Evolutionary conservation across 1,140 invertebrate genomes (phyloP), one percentile per base, ranked within the genome.

Genomic region (Scylla paramamosain): DNA sequence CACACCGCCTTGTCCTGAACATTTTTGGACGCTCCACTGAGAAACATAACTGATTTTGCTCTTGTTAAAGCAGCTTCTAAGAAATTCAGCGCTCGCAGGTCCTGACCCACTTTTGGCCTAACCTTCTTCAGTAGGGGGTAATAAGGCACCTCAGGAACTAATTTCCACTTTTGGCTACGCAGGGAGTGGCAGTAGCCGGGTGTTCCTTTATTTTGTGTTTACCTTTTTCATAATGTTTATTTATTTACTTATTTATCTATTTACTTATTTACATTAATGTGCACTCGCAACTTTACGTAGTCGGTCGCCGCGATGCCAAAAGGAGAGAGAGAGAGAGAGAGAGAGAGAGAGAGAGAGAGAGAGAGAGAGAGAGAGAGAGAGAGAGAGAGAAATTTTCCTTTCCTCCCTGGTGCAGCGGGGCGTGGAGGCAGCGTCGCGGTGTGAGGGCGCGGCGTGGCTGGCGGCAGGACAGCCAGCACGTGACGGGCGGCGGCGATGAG

Each of bases 321-420:
- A 8, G 3, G 28, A 82, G 77, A 82, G 77, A 82, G 77, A 82
- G 77, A 82, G 77, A 82, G 77, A 82, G 77, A 82, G 77, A 82
- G 77, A 82, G 77, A 82, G 77, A 82, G 77, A 82, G 77, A 82
- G 77, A 82, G 77, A 82, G 77, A 82, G 77, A 82, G 77, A 82
- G 77, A 82, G 28, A 82, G 77, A 82, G 77, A 82, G 77, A 82
- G 77, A 82, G 77, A 82, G 77, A 82, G 77, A 82, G 77, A 82
- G 77, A 82, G 77, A 82, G 77, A 82, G 77, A 82, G 77, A 77
- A 25, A 77, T n/a, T 39, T 39, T 39, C 6, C 39, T 6, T 39
- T 1, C 6, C 39, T 6, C 39, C 39, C 39, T 39, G 39, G 39
- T 39, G 39, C 39, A 28, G 77, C 77, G 28, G 28, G 77, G 77